phyloP scores from a whole-genome alignment of 1,140 invertebrate genomes.

The Sarcophaga peregrina region DNA sequence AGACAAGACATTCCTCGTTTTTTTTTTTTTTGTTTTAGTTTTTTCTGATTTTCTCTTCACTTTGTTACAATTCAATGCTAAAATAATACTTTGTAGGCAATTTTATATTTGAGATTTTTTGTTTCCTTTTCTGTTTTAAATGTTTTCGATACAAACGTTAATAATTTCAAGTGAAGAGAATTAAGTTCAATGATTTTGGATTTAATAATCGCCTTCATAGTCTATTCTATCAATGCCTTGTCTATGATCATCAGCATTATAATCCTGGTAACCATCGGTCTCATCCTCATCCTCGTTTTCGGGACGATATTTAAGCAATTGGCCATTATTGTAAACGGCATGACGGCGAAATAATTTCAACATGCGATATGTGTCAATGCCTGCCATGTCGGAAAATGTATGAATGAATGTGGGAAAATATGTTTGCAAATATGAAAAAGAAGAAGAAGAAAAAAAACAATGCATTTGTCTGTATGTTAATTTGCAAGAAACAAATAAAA shows the following conservation, averaged over 20 bases:
- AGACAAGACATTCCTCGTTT: background rate
- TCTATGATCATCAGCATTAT: conserved; percentile 6
- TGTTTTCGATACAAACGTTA: background rate
- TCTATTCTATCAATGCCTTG: conserved; percentile 42
- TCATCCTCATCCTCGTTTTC: conserved; percentile 44
- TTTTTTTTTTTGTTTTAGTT: background rate
- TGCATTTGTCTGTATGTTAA: conserved; percentile 8
- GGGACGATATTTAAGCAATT: conserved; percentile 63
- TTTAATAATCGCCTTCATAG: conserved; percentile 15
- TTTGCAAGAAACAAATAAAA: background rate
- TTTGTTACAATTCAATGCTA: too few relatives aligned
- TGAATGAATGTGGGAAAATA: conserved; percentile 21
- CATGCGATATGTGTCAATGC: conserved; percentile 66
- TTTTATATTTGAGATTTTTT: too few relatives aligned
- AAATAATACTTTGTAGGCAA: too few relatives aligned
- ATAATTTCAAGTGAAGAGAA: conserved; percentile 2
- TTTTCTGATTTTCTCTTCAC: background rate
- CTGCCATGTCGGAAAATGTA: conserved; percentile 44
- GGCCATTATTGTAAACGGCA: conserved; percentile 64
- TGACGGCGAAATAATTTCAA: conserved; percentile 63
- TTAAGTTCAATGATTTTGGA: conserved; percentile 22
- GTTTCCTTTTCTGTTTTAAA: too few relatives aligned
- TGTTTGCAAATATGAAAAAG: background rate
- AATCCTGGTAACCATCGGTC: background rate
- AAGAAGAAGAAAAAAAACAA: conserved; percentile 34